These are phyloP conservation scores for Drosophila helvetica DNA, from an alignment of 2,888 invertebrate species.

Conservation along the genomic window DNA sequence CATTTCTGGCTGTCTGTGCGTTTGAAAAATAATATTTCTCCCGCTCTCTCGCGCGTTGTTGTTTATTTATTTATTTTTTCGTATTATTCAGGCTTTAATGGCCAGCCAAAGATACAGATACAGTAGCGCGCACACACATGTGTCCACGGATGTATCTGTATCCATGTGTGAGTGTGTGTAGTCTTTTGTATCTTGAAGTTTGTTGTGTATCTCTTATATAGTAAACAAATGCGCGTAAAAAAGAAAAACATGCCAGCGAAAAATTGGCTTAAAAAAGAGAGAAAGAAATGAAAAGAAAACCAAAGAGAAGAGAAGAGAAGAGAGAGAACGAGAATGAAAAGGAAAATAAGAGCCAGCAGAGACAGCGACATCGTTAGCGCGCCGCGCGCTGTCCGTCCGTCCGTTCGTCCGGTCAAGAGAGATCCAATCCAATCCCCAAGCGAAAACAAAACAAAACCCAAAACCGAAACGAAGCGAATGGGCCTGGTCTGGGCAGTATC, in stretches of 20 bases:
- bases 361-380: constrained; percentile 39
- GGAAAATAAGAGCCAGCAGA: constrained; percentile 5
- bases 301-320: constrained; percentile 18
- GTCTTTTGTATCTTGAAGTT: constrained; percentile 55
- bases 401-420: constrained; percentile 1
- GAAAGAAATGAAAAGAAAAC: constrained; percentile 25
- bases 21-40: constrained; percentile 30
- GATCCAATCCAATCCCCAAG: constrained; percentile 12
- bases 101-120: constrained; percentile 37
- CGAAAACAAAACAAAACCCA: constrained; percentile 14
- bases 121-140: constrained; percentile 33
- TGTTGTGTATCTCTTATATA: constrained; percentile 66
- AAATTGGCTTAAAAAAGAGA: constrained; percentile 49
- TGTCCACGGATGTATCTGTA: constrained; percentile 10
- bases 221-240: constrained; percentile 77
- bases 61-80: constrained; percentile 31
- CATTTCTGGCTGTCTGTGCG: constrained; percentile 26
- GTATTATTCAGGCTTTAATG: constrained; percentile 50
- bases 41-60: constrained; percentile 32
- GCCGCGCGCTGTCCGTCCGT: no score
- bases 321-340: constrained; percentile 7
- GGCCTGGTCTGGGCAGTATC: constrained; percentile 59
- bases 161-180: constrained; percentile 2
- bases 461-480: constrained; percentile 38
- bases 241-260: constrained; percentile 54